Conservation (phyloP, 2,888 invertebrate species). For the Tenthredo amoena region DNA sequence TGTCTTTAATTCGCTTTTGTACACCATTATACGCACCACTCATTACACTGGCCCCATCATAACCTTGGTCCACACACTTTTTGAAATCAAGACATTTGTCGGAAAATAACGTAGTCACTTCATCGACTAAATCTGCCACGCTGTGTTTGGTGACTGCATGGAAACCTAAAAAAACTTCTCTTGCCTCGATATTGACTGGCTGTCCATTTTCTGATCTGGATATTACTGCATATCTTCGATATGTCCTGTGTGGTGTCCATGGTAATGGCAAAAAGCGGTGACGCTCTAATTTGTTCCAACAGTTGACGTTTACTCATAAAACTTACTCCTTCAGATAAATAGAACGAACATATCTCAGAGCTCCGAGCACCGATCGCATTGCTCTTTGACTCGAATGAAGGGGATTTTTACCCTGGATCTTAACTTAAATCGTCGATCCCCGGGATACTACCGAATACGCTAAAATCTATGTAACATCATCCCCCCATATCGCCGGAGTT, state of each 20-base stretch:
- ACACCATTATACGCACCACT: constrained; percentile 62
- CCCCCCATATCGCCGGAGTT: too few species aligned
- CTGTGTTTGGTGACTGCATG: constrained; percentile 61
- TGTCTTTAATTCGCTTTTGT: constrained; percentile 64
- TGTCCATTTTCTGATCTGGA: constrained; percentile 55
- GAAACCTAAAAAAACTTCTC: constrained; percentile 64
- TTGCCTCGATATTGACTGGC: constrained; percentile 61
- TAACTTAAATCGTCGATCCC: too few species aligned
- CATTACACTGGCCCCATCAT: constrained; percentile 5
- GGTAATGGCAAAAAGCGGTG: constrained; percentile 65
- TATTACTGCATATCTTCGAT: constrained; percentile 64
- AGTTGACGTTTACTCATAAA: constrained; percentile 56
- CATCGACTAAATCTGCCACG: constrained; percentile 64
- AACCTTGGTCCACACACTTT: constrained; percentile 17
- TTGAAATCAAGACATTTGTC: constrained; percentile 60
- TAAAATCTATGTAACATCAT: too few species aligned
- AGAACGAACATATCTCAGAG: too few species aligned
- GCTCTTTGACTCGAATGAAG: too few species aligned
- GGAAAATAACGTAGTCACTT: constrained; percentile 60
- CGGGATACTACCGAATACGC: too few species aligned
- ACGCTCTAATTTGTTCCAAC: constrained; percentile 63
- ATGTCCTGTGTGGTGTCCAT: constrained; percentile 67
- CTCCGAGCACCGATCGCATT: too few species aligned
- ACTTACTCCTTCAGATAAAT: too few species aligned
- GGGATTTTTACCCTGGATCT: too few species aligned